A percentile compares a stretch with the other conserved stretches of the same genome.
Conservation (phyloP, 2,113 vertebrate genomes). For the Sarotherodon lohbergeri region DNA sequence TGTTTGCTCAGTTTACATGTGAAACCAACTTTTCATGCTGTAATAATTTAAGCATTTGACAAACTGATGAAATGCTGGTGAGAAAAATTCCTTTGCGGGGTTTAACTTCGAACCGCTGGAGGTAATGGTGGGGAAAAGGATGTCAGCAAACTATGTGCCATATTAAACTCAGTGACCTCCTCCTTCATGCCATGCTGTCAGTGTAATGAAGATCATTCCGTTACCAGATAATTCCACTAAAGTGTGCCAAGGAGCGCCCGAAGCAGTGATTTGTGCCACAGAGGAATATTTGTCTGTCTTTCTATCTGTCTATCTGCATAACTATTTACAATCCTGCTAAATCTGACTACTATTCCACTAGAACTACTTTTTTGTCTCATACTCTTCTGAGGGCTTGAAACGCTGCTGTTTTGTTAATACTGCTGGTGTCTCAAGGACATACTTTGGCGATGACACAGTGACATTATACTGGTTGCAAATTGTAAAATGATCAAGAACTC, state of each 20-base stretch:
- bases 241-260: slow-evolving; percentile 29
- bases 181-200: slow-evolving; percentile 39
- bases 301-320: background rate
- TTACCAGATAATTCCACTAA: slow-evolving; percentile 44
- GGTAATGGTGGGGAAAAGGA: background rate
- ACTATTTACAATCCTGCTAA: background rate
- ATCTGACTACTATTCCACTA: background rate
- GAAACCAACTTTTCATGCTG: background rate
- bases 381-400: background rate
- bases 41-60: background rate
- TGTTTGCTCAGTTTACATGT: background rate
- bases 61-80: background rate
- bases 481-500: background rate
- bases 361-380: background rate
- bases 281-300: background rate
- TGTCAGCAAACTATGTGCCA: slow-evolving; percentile 24
- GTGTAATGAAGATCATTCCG: slow-evolving; percentile 13
- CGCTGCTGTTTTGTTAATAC: background rate
- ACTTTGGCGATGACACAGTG: background rate
- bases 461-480: background rate
- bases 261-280: slow-evolving; percentile 3
- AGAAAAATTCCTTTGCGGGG: background rate
- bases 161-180: slow-evolving; percentile 24
- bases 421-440: background rate
- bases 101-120: background rate